Evolutionary conservation across 2,113 vertebrate species (phyloP), one percentile per base, ranked within the genome.

Genomic region (Proterorhinus semilunaris): DNA sequence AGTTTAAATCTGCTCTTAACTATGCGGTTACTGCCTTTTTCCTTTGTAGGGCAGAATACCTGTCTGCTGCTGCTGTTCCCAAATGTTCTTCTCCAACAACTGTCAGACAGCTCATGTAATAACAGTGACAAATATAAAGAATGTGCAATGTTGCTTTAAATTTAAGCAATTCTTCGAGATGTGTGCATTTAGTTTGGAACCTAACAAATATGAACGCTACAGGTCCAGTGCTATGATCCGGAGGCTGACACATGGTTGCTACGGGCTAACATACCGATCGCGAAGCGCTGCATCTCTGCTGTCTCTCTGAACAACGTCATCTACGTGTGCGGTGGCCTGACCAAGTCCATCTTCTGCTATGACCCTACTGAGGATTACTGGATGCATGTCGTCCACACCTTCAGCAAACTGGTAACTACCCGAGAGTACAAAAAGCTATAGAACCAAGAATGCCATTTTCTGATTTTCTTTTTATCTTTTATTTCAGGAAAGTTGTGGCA

Each of bases 191-290:
- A 13, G 12, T 42, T 10, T 3, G 11, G 7, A 36, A 10, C 36
- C 58, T 61, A 61, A 44, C 44, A 21, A 46, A 44, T 63, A 7
- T 61, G 0, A 87, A 9, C 87, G 43, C 86, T 75, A 54, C 92
- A 99, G 98, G 98, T 99, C 82, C 98, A 99, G 70, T 99, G 97
- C 21, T 99, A 96, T 0, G 97, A 99, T 86, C 98, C 98, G 6
- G 96, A 97, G 76, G 88, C 88, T 8, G 92, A 98, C 72, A 75
- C 93, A 49, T 99, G 98, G 98, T 76, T 96, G 74, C 93, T 99
- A 52, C 95, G 97, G 71, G 95, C 98, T 62, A 96, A 94, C 84
- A 99, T 99, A 74, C 98, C 98, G 64, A 99, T 99, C 5, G 97
- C 98, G 46, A 98, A 98, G 86, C 94, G 97, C 49, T 99, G 98